Evolutionary conservation across 2,797 vertebrate genomes (phyloP).

Genomic region (Enteromius viviparus): DNA sequence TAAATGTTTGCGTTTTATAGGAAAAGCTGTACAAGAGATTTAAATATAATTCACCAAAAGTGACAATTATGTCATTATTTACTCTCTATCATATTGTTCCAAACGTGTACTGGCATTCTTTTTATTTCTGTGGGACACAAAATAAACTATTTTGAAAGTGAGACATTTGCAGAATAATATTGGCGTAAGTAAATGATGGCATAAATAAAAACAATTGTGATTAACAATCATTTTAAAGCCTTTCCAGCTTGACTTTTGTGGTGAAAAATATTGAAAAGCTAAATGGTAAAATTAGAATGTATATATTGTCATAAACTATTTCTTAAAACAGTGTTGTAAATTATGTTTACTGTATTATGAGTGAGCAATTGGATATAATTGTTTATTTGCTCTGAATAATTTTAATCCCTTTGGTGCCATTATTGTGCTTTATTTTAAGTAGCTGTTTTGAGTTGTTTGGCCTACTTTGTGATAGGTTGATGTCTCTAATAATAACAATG

Average conservation of each 20-base stretch:
- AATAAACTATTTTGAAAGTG: background rate
- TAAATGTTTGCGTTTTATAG: constrained; percentile 1
- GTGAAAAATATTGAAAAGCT: background rate
- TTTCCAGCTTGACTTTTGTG: background rate
- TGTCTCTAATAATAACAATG: constrained; percentile 14
- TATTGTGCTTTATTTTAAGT: constrained; percentile 2
- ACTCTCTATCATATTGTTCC: background rate
- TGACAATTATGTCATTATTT: background rate
- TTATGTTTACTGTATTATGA: background rate
- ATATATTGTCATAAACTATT: background rate
- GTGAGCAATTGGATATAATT: background rate
- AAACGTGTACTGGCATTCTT: background rate
- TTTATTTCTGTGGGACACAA: background rate
- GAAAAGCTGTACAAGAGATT: background rate
- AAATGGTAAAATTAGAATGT: background rate
- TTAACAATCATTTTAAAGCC: background rate
- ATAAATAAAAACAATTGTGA: background rate
- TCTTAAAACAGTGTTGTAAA: background rate
- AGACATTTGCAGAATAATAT: background rate
- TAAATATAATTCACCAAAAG: background rate
- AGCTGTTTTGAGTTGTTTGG: constrained; percentile 7
- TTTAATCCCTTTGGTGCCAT: background rate
- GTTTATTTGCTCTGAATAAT: background rate
- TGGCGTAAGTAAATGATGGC: background rate
- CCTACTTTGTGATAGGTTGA: constrained; percentile 11